Evolutionary conservation across 2,797 vertebrate species (phyloP), one percentile per base, ranked within the genome.

Genomic region (Urophycis tenuis): DNA sequence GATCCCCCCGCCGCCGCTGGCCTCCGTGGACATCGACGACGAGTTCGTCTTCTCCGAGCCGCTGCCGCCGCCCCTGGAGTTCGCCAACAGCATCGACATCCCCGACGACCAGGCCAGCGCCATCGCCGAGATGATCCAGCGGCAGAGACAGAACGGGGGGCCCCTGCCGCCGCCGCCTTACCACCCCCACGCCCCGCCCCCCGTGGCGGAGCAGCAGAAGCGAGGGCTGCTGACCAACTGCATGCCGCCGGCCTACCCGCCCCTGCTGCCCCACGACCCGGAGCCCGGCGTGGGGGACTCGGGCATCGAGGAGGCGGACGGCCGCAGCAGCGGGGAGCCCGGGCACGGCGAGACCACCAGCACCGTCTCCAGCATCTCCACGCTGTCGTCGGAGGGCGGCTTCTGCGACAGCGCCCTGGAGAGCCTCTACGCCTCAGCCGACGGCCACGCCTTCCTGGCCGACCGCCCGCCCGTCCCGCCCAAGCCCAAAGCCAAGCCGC

Each of bases 361-460:
- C 95, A 98, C 96, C 85, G 93, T 98, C 87, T 99, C 97, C 87
- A 99, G 96, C 89, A 95, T 98, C 92, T 99, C 96, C 86, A 98
- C 96, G 60, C 91, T 98, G 84, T 98, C 97, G 22, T 99, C 96
- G 0, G 97, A 98, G 83, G 97, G 95, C 3, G 95, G 95, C 22
- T 92, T 90, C 82, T 90, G 90, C 3, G 90, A 91, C 83, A 96
- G 96, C 84, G 91, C 93, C 9, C 83, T 95, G 89, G 97, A 99
- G 91, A 95, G 95, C 84, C 88, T 91, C 74, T 97, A 95, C 81
- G 95, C 94, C 84, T 93, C 95, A 82, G 94, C 96, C 88, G 96
- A 98, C 53, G 96, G 96, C 53, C 96, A 98, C 78, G 94, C 93
- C 77, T 96, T 96, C 85, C 90, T 95, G 90, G 93, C 94, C 79